Conservation (phyloP, 2,888 invertebrate species). For the Pterobdella sp. region DNA sequence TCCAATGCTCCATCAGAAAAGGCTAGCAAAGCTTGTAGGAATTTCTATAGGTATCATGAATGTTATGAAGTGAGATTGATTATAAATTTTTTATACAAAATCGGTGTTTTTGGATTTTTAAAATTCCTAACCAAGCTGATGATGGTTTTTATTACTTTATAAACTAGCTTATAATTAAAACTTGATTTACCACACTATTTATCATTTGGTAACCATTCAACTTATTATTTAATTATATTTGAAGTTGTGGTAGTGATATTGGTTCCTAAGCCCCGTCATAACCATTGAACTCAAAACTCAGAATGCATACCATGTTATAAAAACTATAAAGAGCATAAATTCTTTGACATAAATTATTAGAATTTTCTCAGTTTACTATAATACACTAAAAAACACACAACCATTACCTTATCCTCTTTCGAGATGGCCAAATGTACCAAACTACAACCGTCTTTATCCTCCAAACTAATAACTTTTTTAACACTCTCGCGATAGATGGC, state of each 20-base stretch:
- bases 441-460: constrained; percentile 43
- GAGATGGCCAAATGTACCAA: constrained; percentile 45
- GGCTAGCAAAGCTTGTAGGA: constrained; percentile 42
- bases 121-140: neutral
- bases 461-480: constrained; percentile 40
- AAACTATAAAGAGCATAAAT: neutral
- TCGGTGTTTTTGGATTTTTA: neutral
- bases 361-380: too few species aligned
- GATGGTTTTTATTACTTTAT: too few species aligned
- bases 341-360: too few species aligned
- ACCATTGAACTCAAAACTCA: neutral
- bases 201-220: too few species aligned
- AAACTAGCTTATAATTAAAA: too few species aligned
- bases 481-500: constrained; percentile 19
- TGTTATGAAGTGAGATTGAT: neutral
- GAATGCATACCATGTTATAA: neutral
- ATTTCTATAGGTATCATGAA: constrained; percentile 41
- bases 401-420: constrained; percentile 39
- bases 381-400: neutral
- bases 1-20: constrained; percentile 40
- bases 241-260: too few species aligned
- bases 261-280: too few species aligned
- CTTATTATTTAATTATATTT: too few species aligned
- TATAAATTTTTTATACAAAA: neutral
- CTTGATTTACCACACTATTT: too few species aligned